Base-by-base conservation (phyloP, 2,113 vertebrate genomes). In the Melanotaenia duboulayi region DNA sequence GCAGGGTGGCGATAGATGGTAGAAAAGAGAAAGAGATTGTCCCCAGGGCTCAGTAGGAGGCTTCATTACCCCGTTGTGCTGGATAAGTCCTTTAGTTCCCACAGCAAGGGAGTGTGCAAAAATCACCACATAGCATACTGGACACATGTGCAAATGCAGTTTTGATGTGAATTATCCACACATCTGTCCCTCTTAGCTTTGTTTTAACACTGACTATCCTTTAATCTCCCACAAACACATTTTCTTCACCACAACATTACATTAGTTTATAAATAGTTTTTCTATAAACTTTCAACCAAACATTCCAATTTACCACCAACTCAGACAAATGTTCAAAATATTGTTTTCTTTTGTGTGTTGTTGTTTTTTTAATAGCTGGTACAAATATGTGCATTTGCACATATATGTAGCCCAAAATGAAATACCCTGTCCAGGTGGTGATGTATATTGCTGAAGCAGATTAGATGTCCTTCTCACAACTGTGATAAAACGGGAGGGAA, bases 41-140 rank as follows among this genome's bases (percentile, higher is more conserved):
- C 87, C 86, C 86, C 49, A 60, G 75, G 90, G 89, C 75, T 78
- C 60, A 6, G 83, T 79, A 80, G 82, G 84, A 86, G 80, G 78
- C 80, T 84, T 90, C 81, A 90, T 90, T 90, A 87, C 74, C 68
- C 54, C 65, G n/a, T 82, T 4, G 17, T 58, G 67, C 78, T 81
- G 72, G 56, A 76, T 61, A 54, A 39, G 55, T 66, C 73, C 78
- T 76, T 58, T 65, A 70, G 80, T 78, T 74, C 76, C 84, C 68
- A 75, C 65, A 66, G 81, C 35, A 50, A 61, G 76, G 1, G 5
- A 71, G 35, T 59, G 71, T 61, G 56, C 62, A 74, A 52, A 74
- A 81, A 40, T 12, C 7, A 19, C 46, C 66, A 69, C 63, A 66
- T 75, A 84, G 67, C 76, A 80, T 64, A 50, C 4, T 50, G 25